A percentile compares a stretch with the other conserved stretches of the same genome.
These are phyloP conservation scores for Phalera bucephala DNA, from an alignment of 2,888 invertebrate species.

Conservation along the genomic window DNA sequence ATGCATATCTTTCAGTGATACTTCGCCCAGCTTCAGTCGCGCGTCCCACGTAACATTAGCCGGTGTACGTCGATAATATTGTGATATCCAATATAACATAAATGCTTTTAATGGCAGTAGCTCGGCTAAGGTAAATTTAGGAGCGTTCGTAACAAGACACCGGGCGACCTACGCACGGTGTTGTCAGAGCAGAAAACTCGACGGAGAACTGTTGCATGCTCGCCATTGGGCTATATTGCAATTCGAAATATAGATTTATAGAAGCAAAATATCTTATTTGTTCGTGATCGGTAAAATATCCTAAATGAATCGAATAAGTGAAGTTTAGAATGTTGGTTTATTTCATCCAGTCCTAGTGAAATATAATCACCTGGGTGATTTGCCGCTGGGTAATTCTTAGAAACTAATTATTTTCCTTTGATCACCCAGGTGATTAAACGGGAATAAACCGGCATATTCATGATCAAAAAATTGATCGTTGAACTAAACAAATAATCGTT, in stretches of 20 bases:
- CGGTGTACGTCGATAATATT: conserved; percentile 55
- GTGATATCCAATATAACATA: conserved; percentile 75
- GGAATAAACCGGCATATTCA: no score
- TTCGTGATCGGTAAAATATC: no score
- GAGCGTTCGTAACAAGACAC: conserved; percentile 73
- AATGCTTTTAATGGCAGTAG: conserved; percentile 80
- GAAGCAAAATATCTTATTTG: conserved; percentile 10
- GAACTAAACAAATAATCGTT: no score
- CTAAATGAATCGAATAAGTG: no score
- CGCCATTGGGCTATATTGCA: conserved; percentile 18
- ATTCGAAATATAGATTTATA: conserved; percentile 12
- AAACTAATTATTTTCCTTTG: no score
- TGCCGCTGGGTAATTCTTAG: no score
- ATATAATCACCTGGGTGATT: no score
- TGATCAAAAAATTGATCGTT: no score
- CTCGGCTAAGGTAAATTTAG: conserved; percentile 78
- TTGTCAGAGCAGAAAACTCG: conserved; percentile 47
- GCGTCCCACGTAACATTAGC: conserved; percentile 40
- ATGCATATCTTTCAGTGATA: no score
- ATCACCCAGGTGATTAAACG: no score
- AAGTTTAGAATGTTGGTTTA: no score
- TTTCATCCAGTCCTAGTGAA: no score
- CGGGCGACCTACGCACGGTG: conserved; percentile 57
- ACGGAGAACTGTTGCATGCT: conserved; percentile 22
- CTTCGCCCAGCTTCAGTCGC: conserved; percentile 7